phyloP scores from a whole-genome alignment of 2,888 invertebrate species.

The Lasiommata megera region DNA sequence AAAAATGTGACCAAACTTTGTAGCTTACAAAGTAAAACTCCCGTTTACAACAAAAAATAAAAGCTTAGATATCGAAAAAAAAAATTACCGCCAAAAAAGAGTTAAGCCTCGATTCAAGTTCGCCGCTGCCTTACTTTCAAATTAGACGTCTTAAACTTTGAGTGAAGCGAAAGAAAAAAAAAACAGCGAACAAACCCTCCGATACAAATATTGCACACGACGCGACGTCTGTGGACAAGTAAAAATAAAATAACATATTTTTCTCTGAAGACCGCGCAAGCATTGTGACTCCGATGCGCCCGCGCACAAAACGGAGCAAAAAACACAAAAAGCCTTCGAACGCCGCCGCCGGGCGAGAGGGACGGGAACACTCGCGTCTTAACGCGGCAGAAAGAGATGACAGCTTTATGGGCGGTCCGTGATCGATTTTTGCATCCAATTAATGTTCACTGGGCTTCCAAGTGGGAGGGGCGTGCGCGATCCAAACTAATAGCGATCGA shows the following conservation, averaged over 20 bases:
- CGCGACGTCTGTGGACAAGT: conserved; percentile 58
- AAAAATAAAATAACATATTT: conserved; percentile 72
- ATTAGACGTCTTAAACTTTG: conserved; percentile 61
- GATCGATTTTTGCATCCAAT: conserved; percentile 71
- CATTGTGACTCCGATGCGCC: conserved; percentile 62
- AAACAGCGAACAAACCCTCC: conserved; percentile 54
- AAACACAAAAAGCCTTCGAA: conserved; percentile 28
- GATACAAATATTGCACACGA: conserved; percentile 79
- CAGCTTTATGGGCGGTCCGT: conserved; percentile 61
- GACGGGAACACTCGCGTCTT: conserved; percentile 26
- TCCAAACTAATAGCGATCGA: conserved; percentile 76
- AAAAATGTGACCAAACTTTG: no score
- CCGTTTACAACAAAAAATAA: neutral
- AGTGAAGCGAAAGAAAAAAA: conserved; percentile 50
- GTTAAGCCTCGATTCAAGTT: conserved; percentile 46
- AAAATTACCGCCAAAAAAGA: conserved; percentile 35
- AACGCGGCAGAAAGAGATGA: conserved; percentile 43
- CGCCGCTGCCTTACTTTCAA: conserved; percentile 61
- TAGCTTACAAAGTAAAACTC: neutral
- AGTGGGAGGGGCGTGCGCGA: conserved; percentile 65
- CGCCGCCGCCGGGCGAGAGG: conserved; percentile 44
- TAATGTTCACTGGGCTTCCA: conserved; percentile 79
- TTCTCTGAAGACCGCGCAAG: conserved; percentile 67
- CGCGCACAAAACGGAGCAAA: conserved; percentile 66
- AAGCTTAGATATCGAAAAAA: conserved; percentile 3